Evolutionary conservation across 2,113 vertebrate species (phyloP), one percentile per base, ranked within the genome.

Genomic region (Plestiodon gilberti): DNA sequence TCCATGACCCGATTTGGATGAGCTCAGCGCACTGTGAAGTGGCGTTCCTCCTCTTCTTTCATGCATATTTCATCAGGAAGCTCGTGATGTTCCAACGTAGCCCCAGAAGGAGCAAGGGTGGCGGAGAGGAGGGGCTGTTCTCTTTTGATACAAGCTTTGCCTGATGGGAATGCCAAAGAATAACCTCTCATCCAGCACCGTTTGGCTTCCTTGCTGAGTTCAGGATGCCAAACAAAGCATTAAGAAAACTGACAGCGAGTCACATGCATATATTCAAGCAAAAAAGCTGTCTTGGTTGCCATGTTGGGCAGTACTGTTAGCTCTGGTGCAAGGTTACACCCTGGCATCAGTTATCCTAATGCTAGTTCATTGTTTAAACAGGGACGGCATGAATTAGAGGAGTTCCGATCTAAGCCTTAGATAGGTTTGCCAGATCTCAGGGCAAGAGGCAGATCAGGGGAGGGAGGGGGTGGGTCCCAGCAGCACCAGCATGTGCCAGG

Each of bases 81-180:
- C 25, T 83, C 0, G 0, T 6, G 48, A 48, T 0, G 61, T 0
- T 13, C 8, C 3, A 11, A n/a, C n/a, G n/a, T n/a, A 81, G 22
- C 67, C 0, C 0, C 38, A 6, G 61, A 43, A 75, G 73, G 73
- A 75, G 4, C 73, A 48, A 75, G 23, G 9, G 40, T 28, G 40
- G 11, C 1, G 10, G 73, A 43, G 73, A 14, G 22, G 40, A 10
- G 22, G 75, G 52, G 2, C 57, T 13, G 33, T 9, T 0, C 67
- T 82, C 48, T 18, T 18, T 17, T 11, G 13, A 40, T 0, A 0
- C 15, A 65, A 70, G 65, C 57, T n/a, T 17, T 20, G 4, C 7
- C 22, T 35, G 83, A 7, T 83, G 11, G 81, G 71, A 52, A 0
- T 7, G 5, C 33, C 25, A 62, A 2, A 0, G 0, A 35, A 59